phyloP scores from a whole-genome alignment of 2,797 vertebrate species.

The Pseudochirops corinnae region DNA sequence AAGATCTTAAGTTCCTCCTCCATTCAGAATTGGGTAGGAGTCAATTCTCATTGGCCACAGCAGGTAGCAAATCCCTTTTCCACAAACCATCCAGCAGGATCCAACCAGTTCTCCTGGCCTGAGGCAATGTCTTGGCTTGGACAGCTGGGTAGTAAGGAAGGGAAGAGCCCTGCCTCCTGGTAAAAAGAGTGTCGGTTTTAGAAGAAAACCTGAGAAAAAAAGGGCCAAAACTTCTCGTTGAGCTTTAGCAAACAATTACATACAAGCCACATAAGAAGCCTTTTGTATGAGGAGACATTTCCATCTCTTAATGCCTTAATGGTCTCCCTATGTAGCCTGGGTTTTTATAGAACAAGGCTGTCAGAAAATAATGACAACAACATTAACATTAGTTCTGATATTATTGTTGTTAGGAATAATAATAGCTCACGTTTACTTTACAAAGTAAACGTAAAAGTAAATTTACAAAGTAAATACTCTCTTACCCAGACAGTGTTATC shows the following conservation, averaged over 20 bases:
- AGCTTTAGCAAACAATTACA: not conserved
- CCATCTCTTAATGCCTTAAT: not conserved
- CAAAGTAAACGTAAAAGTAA: not conserved
- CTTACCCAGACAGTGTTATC: not conserved
- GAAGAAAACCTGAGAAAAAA: not conserved
- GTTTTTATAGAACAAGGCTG: not conserved
- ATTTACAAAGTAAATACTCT: not conserved
- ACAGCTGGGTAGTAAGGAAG: not conserved
- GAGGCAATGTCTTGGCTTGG: not conserved
- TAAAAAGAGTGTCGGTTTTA: not conserved
- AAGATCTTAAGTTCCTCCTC: not conserved
- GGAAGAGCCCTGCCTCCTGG: not conserved
- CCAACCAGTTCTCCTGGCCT: not conserved
- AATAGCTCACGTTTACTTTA: not conserved
- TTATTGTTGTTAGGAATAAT: not conserved
- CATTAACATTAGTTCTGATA: not conserved
- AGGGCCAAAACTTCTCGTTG: not conserved
- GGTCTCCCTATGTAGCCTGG: not conserved
- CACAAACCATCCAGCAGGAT: not conserved
- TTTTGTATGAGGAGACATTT: not conserved
- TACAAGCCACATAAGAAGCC: not conserved
- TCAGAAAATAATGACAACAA: not conserved
- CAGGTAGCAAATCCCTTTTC: not conserved
- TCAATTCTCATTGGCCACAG: not conserved
- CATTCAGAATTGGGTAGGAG: not conserved